phyloP scores from a whole-genome alignment of 2,113 vertebrate species.

The Ceyx melanurus region DNA sequence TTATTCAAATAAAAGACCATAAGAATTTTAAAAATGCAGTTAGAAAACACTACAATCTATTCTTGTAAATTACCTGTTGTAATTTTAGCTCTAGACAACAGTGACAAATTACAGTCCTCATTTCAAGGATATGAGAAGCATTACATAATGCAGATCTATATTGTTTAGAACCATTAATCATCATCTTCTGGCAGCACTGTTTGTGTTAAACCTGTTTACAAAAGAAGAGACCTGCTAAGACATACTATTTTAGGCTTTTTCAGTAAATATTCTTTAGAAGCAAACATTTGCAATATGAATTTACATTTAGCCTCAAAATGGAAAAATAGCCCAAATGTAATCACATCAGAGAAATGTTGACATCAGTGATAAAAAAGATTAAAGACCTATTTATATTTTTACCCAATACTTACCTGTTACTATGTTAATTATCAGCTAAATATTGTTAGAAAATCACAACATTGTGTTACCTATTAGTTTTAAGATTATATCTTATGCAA shows the following conservation, averaged over 20 bases:
- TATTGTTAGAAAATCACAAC: neutral
- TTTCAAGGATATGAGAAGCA: constrained; percentile 40
- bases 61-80: constrained; percentile 45
- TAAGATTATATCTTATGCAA: neutral
- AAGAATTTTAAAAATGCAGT: constrained; percentile 24
- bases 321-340: neutral
- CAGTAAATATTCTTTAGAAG: constrained; percentile 16
- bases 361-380: neutral
- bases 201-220: constrained; percentile 55
- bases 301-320: constrained; percentile 9
- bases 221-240: constrained; percentile 7
- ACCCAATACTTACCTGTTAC: neutral
- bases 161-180: constrained; percentile 58
- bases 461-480: neutral
- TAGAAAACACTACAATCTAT: constrained; percentile 41
- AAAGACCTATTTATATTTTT: neutral
- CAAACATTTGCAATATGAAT: constrained; percentile 1
- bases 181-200: neutral
- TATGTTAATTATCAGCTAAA: neutral
- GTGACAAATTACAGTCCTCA: constrained; percentile 57
- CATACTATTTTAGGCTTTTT: constrained; percentile 27
- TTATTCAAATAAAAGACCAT: constrained; percentile 13
- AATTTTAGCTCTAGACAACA: constrained; percentile 55
- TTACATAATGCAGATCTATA: constrained; percentile 60
- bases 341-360: neutral